Evolutionary conservation across 1,140 invertebrate genomes (phyloP).

Genomic region (Cataglyphis hispanica): DNA sequence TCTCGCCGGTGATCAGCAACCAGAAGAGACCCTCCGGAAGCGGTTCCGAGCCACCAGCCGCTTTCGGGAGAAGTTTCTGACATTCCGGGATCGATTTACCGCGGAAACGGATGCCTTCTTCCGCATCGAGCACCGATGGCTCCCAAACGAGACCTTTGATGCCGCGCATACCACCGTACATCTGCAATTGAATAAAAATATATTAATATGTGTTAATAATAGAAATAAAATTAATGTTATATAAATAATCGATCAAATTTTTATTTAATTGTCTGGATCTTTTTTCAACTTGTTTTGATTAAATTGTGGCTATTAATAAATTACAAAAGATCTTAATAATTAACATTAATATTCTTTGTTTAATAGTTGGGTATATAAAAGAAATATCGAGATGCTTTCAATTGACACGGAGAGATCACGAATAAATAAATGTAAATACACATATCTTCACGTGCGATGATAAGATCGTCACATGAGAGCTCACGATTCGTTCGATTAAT

Average conservation of each 20-base stretch:
- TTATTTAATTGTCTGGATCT: neutral
- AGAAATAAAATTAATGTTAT: neutral
- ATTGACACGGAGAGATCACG: neutral
- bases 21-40: conserved; percentile 98
- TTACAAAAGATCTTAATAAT: neutral
- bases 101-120: conserved; percentile 98
- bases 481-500: conserved; percentile 26
- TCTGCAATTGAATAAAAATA: conserved; percentile 86
- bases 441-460: neutral
- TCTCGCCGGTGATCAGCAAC: conserved; percentile 96
- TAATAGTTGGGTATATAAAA: neutral
- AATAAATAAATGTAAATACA: neutral
- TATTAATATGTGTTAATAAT: neutral
- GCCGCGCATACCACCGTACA: conserved; percentile 99
- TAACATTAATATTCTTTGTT: neutral
- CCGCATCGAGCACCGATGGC: conserved; percentile 97
- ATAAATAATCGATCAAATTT: neutral
- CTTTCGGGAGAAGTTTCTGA: conserved; percentile 96
- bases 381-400: neutral
- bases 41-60: conserved; percentile 94
- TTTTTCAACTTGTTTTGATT: neutral
- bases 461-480: conserved; percentile 5
- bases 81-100: conserved; percentile 98
- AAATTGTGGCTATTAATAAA: conserved; percentile 5
- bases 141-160: conserved; percentile 98